A percentile compares a stretch with the other conserved stretches of the same genome.
Conservation (phyloP, 2,797 vertebrate genomes). For the Clarias fuscus region DNA sequence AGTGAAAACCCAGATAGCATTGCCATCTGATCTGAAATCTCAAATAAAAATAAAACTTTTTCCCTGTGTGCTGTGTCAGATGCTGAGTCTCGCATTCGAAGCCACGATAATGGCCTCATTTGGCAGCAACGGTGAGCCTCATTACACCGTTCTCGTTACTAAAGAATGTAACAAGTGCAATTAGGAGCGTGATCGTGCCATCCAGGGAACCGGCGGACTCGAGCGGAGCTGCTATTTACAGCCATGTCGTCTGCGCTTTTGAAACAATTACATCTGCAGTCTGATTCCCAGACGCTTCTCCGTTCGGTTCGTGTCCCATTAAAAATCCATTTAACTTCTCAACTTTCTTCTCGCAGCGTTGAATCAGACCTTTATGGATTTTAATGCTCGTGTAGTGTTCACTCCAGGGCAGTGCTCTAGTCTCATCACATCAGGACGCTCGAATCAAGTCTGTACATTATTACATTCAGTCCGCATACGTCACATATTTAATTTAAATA, state of each 20-base stretch:
- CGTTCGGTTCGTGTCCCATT: constrained; percentile 56
- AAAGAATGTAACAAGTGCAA: constrained; percentile 74
- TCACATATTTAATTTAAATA: not conserved
- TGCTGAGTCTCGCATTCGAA: constrained; percentile 54
- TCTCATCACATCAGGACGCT: not conserved
- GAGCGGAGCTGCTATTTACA: constrained; percentile 61
- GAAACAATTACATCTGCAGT: constrained; percentile 64
- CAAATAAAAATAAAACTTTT: not conserved
- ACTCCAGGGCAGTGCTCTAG: not conserved
- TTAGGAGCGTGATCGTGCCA: constrained; percentile 72
- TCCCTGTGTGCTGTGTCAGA: not conserved
- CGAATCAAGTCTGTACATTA: too few species aligned
- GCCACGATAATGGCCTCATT: constrained; percentile 68
- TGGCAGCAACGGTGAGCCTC: constrained; percentile 64
- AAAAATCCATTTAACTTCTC: constrained; percentile 63
- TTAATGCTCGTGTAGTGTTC: not conserved
- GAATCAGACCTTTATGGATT: constrained; percentile 43
- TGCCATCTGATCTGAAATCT: not conserved
- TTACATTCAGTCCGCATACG: not conserved
- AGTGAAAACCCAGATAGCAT: not conserved
- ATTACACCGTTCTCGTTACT: constrained; percentile 75
- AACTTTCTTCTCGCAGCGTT: constrained; percentile 54
- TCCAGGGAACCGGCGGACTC: constrained; percentile 65
- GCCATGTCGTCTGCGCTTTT: constrained; percentile 52
- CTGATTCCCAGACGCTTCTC: constrained; percentile 53